Evolutionary conservation across 2,797 vertebrate species (phyloP), one percentile per base, ranked within the genome.

Genomic region (Neostethus bicornis): DNA sequence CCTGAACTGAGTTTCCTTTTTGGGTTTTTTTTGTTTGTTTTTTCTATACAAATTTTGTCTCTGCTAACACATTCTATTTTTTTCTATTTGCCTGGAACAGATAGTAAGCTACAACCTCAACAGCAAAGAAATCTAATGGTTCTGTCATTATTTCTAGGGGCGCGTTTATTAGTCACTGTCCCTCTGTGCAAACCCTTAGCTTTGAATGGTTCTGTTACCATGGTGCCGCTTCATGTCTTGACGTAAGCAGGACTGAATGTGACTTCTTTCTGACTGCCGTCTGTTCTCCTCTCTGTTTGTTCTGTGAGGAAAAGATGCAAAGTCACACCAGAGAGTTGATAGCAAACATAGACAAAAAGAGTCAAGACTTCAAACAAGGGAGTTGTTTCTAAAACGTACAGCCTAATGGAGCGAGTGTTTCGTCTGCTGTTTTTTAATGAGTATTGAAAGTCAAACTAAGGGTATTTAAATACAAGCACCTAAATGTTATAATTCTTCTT

Each of bases 181-280:
- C 25, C 7, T 71, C 66, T 20, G 19, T 43, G 7, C n/a, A 23
- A 37, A 62, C 66, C 43, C 58, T 65, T 39, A 57, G 58, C 52
- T 61, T 52, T 37, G 51, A 66, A 74, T 65, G 65, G 61, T 61
- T 73, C 62, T 66, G 76, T 90, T 81, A 63, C 87, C 86, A 91
- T 88, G 86, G 85, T 61, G 65, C 68, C 74, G 44, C 58, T 51
- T 72, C 65, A 9, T 79, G 63, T 81, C 56, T 70, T 85, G 87
- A 89, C 87, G 79, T 85, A 70, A 89, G 75, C 66, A 53, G 61
- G 32, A 43, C 52, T 24, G 46, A 71, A 77, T 41, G 41, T 77
- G 73, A 83, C 66, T 72, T 59, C 64, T 78, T 71, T 77, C 45
- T 14, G 29, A 70, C 63, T 43, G 66, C 54, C 61, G 49, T 55